phyloP scores from a whole-genome alignment of 1,140 invertebrate genomes.

The Drosophila sp. region DNA sequence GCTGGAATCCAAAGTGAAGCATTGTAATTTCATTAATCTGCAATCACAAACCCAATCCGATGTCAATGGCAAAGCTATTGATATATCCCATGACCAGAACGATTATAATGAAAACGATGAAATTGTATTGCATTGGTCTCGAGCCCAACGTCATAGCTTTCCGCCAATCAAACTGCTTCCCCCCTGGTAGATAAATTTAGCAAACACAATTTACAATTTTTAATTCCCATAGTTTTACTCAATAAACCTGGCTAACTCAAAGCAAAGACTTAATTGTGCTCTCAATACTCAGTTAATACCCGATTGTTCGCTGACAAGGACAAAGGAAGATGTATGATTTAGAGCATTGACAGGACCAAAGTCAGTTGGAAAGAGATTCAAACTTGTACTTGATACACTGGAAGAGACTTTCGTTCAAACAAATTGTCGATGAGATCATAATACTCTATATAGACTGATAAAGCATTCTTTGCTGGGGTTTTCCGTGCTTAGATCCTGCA shows the following conservation, averaged over 20 bases:
- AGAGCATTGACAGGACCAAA: too few species aligned
- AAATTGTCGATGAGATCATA: too few species aligned
- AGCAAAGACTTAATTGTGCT: too few species aligned
- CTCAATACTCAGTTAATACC: too few species aligned
- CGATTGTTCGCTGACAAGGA: too few species aligned
- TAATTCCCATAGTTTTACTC: neutral
- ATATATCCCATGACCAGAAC: constrained; percentile 12
- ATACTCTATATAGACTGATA: too few species aligned
- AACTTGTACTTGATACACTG: too few species aligned
- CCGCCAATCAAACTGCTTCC: constrained; percentile 48
- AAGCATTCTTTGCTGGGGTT: too few species aligned
- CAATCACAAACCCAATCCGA: constrained; percentile 6
- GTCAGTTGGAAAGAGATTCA: too few species aligned
- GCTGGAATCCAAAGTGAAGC: constrained; percentile 5
- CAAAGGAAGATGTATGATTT: too few species aligned
- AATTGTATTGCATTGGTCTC: constrained; percentile 52
- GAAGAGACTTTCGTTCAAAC: too few species aligned
- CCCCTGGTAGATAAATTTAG: constrained; percentile 45
- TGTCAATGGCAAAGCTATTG: constrained; percentile 13
- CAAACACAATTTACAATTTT: neutral
- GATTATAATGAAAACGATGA: constrained; percentile 9
- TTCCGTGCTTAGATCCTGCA: too few species aligned
- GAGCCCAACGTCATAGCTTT: constrained; percentile 21
- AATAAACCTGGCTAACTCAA: neutral
- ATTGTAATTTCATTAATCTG: neutral